Percentiles rank a stretch among this genome's conserved stretches.
phyloP scores from a whole-genome alignment of 2,797 vertebrate genomes.

The Sebastes hopkinsi region DNA sequence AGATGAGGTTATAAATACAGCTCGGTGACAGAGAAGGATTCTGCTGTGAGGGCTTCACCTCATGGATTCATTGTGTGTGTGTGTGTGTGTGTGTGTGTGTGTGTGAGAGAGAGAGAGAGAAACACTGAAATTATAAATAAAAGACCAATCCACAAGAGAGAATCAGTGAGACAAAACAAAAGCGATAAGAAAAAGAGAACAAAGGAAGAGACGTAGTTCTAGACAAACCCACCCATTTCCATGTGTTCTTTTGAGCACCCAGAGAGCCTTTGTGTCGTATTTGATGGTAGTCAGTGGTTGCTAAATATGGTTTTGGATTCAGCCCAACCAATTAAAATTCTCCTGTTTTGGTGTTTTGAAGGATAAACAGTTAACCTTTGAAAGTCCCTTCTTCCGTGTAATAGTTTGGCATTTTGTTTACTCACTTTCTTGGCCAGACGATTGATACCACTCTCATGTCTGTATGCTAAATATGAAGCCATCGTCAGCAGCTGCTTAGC shows the following conservation, averaged over 20 bases:
- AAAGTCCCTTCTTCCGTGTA: not conserved
- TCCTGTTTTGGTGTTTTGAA: not conserved
- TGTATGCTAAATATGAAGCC: no score
- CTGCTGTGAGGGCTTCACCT: slow-evolving; percentile 62
- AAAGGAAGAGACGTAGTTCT: slow-evolving; percentile 10
- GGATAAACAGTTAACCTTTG: not conserved
- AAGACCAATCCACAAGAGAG: slow-evolving; percentile 19
- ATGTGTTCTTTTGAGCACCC: slow-evolving; percentile 1
- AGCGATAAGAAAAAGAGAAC: slow-evolving; percentile 22
- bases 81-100: slow-evolving; percentile 12
- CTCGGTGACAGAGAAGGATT: slow-evolving; percentile 69
- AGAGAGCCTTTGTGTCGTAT: slow-evolving; percentile 10
- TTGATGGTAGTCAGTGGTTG: not conserved
- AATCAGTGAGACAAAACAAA: slow-evolving; percentile 33
- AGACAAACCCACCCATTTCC: slow-evolving; percentile 3
- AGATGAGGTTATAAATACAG: slow-evolving; percentile 76
- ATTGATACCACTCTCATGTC: no score
- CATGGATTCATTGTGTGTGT: slow-evolving; percentile 34
- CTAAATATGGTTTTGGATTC: slow-evolving; percentile 17
- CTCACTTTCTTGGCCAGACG: not conserved
- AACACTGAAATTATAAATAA: slow-evolving; percentile 5
- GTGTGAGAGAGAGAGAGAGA: not conserved
- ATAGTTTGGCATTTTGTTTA: not conserved
- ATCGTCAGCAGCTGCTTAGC: no score
- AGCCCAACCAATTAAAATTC: not conserved